Conservation (phyloP, 2,113 vertebrate species). For the Mystacornis crossleyi region DNA sequence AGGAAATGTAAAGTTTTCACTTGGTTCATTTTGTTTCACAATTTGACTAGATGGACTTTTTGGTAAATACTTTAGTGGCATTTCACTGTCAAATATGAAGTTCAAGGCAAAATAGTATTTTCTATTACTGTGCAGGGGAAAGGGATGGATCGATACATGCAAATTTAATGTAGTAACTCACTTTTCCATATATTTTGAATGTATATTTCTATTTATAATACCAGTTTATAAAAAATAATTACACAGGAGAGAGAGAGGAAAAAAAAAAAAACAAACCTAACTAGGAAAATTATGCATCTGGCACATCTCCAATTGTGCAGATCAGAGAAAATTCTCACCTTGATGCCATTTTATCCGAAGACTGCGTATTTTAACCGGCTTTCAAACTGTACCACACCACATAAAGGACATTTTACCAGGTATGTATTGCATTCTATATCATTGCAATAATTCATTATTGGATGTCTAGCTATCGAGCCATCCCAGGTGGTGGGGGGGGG, state of each 20-base stretch:
- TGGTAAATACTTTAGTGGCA: slow-evolving; percentile 87
- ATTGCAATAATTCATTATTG: slow-evolving; percentile 86
- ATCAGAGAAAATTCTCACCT: slow-evolving; percentile 76
- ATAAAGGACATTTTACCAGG: slow-evolving; percentile 82
- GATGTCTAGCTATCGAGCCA: slow-evolving; percentile 82
- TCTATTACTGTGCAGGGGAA: slow-evolving; percentile 88
- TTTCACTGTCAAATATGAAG: slow-evolving; percentile 89
- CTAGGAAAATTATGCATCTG: slow-evolving; percentile 82
- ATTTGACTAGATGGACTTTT: slow-evolving; percentile 88
- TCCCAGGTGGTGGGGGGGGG: slow-evolving; percentile 75
- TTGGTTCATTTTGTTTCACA: slow-evolving; percentile 89
- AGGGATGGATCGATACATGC: slow-evolving; percentile 85
- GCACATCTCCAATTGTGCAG: slow-evolving; percentile 75
- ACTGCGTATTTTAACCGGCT: slow-evolving; percentile 84
- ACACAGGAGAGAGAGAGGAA: slow-evolving; percentile 58
- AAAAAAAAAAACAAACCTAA: slow-evolving; percentile 34
- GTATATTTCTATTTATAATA: slow-evolving; percentile 90
- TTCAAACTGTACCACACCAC: slow-evolving; percentile 82
- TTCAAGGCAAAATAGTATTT: slow-evolving; percentile 90
- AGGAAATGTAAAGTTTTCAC: slow-evolving; percentile 86
- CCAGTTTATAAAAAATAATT: slow-evolving; percentile 88
- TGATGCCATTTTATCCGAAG: slow-evolving; percentile 79
- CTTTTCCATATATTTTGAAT: slow-evolving; percentile 89
- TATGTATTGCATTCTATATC: slow-evolving; percentile 84
- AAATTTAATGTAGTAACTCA: slow-evolving; percentile 86